Evolutionary conservation across 2,113 vertebrate genomes (phyloP).

Genomic region (Tor tambroides): DNA sequence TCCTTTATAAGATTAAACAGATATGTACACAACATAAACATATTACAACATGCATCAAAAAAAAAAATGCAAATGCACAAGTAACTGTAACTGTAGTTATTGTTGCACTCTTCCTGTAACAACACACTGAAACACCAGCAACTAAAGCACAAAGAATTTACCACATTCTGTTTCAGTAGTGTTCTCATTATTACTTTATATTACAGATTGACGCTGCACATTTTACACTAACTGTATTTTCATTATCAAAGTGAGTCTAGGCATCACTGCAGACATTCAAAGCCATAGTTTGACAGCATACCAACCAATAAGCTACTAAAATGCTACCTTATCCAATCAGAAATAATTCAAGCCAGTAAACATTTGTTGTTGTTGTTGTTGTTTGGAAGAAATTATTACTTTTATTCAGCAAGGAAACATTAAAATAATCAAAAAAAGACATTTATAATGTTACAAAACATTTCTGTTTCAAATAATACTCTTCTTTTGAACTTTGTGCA

Average conservation of each 20-base stretch:
- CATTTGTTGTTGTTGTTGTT: neutral
- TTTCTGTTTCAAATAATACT: neutral
- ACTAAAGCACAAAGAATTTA: neutral
- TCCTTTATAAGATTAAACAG: neutral
- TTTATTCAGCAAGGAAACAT: neutral
- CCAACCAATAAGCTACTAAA: neutral
- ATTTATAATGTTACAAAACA: neutral
- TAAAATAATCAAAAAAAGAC: neutral
- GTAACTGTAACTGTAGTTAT: neutral
- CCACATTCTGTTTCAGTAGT: neutral
- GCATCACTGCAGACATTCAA: too few relatives aligned
- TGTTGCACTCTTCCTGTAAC: neutral
- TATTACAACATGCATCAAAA: neutral
- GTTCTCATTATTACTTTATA: neutral
- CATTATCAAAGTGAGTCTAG: neutral
- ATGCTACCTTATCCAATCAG: neutral
- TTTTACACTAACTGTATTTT: neutral
- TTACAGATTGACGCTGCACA: neutral
- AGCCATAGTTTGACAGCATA: too few relatives aligned
- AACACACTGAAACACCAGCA: neutral
- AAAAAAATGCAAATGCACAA: neutral
- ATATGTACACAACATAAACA: neutral
- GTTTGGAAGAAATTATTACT: neutral
- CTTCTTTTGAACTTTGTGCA: neutral
- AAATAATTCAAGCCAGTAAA: neutral